These are phyloP conservation scores for Typhlomys cinereus DNA, from an alignment of 2,113 vertebrate genomes.

Conservation along the genomic window DNA sequence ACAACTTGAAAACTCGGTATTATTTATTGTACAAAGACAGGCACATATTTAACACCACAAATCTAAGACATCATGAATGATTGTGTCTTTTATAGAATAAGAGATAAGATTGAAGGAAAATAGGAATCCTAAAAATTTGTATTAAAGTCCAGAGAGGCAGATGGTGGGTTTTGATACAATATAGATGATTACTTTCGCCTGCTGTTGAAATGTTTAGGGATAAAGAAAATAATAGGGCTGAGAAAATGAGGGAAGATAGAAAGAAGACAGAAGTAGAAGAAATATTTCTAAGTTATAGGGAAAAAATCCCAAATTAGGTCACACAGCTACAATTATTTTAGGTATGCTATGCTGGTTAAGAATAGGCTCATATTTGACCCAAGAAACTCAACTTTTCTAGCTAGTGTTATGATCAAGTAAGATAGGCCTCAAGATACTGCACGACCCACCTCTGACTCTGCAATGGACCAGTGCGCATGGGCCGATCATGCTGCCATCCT, in stretches of 20 bases:
- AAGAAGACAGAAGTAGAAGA: background rate
- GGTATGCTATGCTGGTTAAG: background rate
- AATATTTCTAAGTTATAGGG: background rate
- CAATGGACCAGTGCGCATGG: background rate
- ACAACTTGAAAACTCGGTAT: background rate
- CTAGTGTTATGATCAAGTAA: background rate
- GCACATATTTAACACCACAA: background rate
- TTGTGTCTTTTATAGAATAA: background rate
- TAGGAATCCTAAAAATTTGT: background rate
- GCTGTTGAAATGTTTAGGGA: background rate
- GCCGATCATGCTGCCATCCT: too few relatives aligned
- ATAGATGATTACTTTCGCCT: background rate
- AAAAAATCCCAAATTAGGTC: background rate
- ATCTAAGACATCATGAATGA: background rate
- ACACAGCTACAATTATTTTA: background rate
- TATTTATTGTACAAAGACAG: background rate
- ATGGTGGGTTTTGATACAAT: background rate
- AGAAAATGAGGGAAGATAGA: background rate
- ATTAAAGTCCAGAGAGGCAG: background rate
- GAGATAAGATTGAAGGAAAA: background rate
- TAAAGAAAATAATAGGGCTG: background rate
- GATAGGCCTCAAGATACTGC: background rate
- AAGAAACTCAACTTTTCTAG: background rate
- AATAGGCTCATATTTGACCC: background rate
- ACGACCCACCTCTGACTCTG: background rate